Percentiles rank a stretch among this genome's conserved stretches.
Evolutionary conservation across 2,113 vertebrate genomes (phyloP).

Genomic region (Pseudolaguvia tuberculata): DNA sequence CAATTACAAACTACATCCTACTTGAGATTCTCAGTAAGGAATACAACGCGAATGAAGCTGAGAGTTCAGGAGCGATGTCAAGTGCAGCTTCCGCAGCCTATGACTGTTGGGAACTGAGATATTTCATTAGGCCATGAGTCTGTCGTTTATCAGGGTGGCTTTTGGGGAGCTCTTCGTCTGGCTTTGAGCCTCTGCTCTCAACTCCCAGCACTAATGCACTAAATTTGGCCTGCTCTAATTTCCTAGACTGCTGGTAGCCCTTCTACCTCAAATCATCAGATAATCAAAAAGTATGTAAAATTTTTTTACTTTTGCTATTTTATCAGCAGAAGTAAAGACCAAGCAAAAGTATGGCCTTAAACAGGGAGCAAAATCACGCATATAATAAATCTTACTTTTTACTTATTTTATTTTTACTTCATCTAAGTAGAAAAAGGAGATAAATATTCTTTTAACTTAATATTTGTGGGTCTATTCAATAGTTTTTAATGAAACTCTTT

Average conservation of each 20-base stretch:
- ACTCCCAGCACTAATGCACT: constrained; percentile 1
- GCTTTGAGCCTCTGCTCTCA: constrained; percentile 4
- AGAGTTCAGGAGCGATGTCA: constrained; percentile 78
- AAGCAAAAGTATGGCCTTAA: constrained; percentile 56
- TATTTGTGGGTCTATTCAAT: constrained; percentile 30
- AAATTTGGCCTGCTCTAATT: constrained; percentile 28
- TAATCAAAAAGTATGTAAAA: too few species aligned
- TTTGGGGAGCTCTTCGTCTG: constrained; percentile 23
- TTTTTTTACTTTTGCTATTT: constrained; percentile 56
- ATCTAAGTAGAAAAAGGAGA: too few species aligned
- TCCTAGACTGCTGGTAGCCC: neutral
- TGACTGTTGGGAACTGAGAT: constrained; percentile 64
- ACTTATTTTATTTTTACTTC: too few species aligned
- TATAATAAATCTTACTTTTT: too few species aligned
- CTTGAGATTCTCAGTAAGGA: constrained; percentile 71
- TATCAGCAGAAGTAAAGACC: too few species aligned
- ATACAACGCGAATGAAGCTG: constrained; percentile 70
- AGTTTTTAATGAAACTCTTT: constrained; percentile 9
- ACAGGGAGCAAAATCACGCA: constrained; percentile 54
- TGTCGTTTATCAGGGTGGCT: constrained; percentile 20
- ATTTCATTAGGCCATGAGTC: constrained; percentile 64
- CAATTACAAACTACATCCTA: constrained; percentile 85
- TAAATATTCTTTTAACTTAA: constrained; percentile 1
- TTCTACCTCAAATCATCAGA: constrained; percentile 29
- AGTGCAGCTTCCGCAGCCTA: constrained; percentile 67